Evolutionary conservation across 2,797 vertebrate species (phyloP).

Genomic region (Platyrinchus mystaceus): DNA sequence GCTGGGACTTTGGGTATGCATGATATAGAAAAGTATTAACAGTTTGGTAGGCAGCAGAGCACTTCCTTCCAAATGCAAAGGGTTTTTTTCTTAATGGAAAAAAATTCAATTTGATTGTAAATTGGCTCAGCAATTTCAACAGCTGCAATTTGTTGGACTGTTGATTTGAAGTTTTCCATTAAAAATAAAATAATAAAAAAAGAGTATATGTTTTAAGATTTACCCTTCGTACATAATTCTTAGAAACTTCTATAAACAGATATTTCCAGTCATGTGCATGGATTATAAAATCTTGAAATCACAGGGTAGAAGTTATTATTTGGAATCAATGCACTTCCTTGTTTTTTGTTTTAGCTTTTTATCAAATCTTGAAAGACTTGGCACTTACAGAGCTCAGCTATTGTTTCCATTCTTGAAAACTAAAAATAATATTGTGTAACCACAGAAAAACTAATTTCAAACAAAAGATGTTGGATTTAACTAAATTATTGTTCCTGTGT

Average conservation of each 20-base stretch:
- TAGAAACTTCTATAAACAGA: background rate
- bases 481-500: background rate
- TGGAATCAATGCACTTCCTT: constrained; percentile 5
- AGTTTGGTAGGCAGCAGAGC: background rate
- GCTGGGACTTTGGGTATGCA: background rate
- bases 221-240: background rate
- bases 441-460: constrained; percentile 25
- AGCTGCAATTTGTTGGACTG: background rate
- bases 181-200: background rate
- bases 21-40: background rate
- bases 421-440: constrained; percentile 13
- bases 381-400: background rate
- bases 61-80: background rate
- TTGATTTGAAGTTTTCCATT: constrained; percentile 12
- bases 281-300: constrained; percentile 13
- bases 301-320: background rate
- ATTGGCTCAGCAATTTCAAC: background rate
- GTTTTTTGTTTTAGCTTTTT: background rate
- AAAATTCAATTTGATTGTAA: background rate
- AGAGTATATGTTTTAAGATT: background rate
- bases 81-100: background rate
- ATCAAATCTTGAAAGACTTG: constrained; percentile 6
- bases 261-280: background rate
- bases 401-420: constrained; percentile 6
- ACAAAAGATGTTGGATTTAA: background rate